Conservation (phyloP, 2,888 invertebrate genomes). For the Trissolcus brochymenae region DNA sequence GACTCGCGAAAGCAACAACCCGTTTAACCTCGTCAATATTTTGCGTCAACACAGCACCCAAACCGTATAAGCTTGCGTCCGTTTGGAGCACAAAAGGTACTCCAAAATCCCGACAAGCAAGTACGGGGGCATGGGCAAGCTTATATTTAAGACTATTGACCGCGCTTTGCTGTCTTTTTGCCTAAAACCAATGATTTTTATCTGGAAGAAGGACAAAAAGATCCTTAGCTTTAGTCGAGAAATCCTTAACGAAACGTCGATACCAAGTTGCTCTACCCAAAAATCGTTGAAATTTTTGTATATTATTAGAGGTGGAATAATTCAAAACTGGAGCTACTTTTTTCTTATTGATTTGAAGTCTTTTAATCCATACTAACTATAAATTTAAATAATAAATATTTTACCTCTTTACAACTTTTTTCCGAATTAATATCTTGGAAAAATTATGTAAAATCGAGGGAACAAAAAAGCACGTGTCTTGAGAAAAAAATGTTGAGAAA, state of each 20-base stretch:
- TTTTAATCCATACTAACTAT: too few relatives aligned
- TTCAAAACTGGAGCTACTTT: conserved; percentile 16
- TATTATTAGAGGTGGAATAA: not conserved
- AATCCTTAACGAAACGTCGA: not conserved
- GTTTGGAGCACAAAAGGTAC: conserved; percentile 7
- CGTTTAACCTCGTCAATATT: too few relatives aligned
- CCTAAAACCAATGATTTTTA: not conserved
- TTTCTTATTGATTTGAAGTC: conserved; percentile 2
- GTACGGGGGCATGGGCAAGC: conserved; percentile 25
- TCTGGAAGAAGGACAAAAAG: not conserved
- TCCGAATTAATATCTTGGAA: too few relatives aligned
- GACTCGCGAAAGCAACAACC: too few relatives aligned
- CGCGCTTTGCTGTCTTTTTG: not conserved
- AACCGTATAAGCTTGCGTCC: not conserved
- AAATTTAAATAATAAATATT: too few relatives aligned
- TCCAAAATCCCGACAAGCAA: conserved; percentile 53
- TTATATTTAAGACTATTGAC: not conserved
- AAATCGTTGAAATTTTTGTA: conserved; percentile 53
- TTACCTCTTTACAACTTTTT: too few relatives aligned
- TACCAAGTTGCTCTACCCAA: conserved; percentile 29
- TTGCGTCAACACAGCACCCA: too few relatives aligned
- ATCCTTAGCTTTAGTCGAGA: conserved; percentile 1
- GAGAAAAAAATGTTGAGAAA: too few relatives aligned
- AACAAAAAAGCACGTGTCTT: too few relatives aligned
- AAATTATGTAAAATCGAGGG: too few relatives aligned